Evolutionary conservation across 2,888 invertebrate species (phyloP).

Genomic region (Physocephala rufipes): DNA sequence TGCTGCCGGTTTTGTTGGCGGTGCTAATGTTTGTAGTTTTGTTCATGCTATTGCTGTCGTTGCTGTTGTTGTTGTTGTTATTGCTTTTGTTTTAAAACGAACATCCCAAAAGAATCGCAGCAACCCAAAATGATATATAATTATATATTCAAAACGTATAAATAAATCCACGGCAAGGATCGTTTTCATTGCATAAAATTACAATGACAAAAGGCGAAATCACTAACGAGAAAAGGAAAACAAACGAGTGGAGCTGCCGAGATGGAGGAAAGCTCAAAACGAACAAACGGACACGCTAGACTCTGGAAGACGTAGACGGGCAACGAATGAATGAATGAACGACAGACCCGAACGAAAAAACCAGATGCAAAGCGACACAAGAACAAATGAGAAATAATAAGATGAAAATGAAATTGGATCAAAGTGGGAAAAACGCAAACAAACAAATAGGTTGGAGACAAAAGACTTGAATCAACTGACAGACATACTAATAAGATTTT

Average conservation of each 20-base stretch:
- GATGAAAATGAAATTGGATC: too few relatives aligned
- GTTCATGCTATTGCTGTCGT: too few relatives aligned
- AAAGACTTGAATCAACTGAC: background rate
- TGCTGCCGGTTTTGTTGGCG: too few relatives aligned
- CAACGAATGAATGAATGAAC: background rate
- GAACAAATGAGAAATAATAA: background rate
- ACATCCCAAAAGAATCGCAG: constrained; percentile 28
- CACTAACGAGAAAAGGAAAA: too few relatives aligned
- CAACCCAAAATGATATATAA: constrained; percentile 36
- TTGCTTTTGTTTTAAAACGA: constrained; percentile 1
- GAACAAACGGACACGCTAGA: background rate
- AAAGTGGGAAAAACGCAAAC: background rate
- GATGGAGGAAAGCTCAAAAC: too few relatives aligned
- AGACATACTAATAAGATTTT: too few relatives aligned
- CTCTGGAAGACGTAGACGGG: too few relatives aligned
- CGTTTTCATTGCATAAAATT: constrained; percentile 34
- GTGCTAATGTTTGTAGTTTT: background rate
- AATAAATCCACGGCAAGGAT: constrained; percentile 36
- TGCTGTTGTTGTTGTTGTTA: too few relatives aligned
- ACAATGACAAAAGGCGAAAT: background rate
- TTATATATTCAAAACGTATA: constrained; percentile 41
- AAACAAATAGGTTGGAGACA: background rate
- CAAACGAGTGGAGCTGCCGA: background rate
- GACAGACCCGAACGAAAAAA: background rate
- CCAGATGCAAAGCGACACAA: background rate